Base-by-base conservation (phyloP, 2,888 invertebrate genomes). In the Chloroclystis v-ata region DNA sequence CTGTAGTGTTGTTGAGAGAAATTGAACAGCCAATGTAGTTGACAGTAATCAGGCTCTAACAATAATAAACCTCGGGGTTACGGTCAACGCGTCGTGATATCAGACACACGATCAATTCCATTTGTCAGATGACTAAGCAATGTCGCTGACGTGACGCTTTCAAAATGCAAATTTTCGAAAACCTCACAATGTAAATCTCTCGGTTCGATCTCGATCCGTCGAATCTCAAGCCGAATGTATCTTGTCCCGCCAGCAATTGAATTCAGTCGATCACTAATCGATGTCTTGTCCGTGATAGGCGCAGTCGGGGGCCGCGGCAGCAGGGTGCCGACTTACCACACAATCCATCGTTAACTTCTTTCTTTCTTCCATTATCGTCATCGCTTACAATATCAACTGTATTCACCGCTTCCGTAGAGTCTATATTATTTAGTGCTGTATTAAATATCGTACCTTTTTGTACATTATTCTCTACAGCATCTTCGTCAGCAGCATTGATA, bases 261-360 rank as follows among this genome's bases (percentile, higher is more conserved):
- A 86, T 86, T 85, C 86, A 79, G 85, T 86, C 85, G 86, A 87
- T 86, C 87, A 85, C 87, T 87, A 87, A 87, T 87, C 87, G 87
- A 86, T 86, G 87, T 86, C 82, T 86, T 84, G 87, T 82, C 85
- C 84, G 86, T 83, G 87, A 87, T 86, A 85, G 82, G 78, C 86
- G 67, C 87, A 70, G 86, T 85, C 74, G 85, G 86, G 83, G 86
- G 71, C 84, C 87, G 57, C 84, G 85, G 82, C 86, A 79, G 86
- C 84, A 85, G 87, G 87, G 85, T 85, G 87, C 87, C 85, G 86
- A 82, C 86, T 86, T 85, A 86, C 87, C 86, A 86, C 87, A 87
- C 87, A 87, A 87, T 86, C 87, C 87, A 87, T 86, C 87, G 87
- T 87, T 87, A 87, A 82, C 86, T 85, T 84, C 82, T 84, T 84